Base-by-base conservation (phyloP, 1,140 invertebrate genomes). In the Drosophila pallidifrons region DNA sequence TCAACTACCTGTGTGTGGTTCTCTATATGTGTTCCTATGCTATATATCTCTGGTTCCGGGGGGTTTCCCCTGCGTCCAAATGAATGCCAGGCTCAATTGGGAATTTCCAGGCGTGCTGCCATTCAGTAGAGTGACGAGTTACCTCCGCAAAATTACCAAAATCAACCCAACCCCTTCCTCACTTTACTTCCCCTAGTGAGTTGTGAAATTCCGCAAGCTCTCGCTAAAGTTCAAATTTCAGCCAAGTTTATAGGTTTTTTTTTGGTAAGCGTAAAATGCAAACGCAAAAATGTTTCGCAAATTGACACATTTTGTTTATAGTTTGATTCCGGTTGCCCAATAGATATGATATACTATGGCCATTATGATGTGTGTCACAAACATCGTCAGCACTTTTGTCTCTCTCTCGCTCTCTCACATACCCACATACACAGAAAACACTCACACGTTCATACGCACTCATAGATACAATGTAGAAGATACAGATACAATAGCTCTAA, bases 301-400 rank as follows among this genome's bases (percentile, higher is more conserved):
- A 82, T 82, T 82, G 83, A 83, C 77, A 87, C 80, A 88, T 83
- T 83, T 86, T 79, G 64, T 57, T 59, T 79, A 58, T 47, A 11
- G 41, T 85, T 81, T 76, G 20, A 85, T 81, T 85, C 71, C 83
- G 77, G 54, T 87, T 88, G 78, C 63, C 59, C 83, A 82, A 87
- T 77, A 77, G 25, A 61, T 25, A 25, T 60, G 51, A 67, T 64
- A 60, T 69, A 54, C 15, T 51, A 61, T n/a, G 35, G 45, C 30
- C 30, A 69, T 69, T 64, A 63, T 66, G 67, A 86, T 77, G 68
- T 87, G 65, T 79, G 83, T 75, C 79, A 78, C 65, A 35, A 52
- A 87, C 71, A 66, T 41, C 45, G 79, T 88, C 76, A 86, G 83
- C 82, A 79, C 70, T 78, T 82, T 69, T 28, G 43, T 52, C 54